Evolutionary conservation across 2,888 invertebrate species (phyloP).

Genomic region (Buathra laborator): DNA sequence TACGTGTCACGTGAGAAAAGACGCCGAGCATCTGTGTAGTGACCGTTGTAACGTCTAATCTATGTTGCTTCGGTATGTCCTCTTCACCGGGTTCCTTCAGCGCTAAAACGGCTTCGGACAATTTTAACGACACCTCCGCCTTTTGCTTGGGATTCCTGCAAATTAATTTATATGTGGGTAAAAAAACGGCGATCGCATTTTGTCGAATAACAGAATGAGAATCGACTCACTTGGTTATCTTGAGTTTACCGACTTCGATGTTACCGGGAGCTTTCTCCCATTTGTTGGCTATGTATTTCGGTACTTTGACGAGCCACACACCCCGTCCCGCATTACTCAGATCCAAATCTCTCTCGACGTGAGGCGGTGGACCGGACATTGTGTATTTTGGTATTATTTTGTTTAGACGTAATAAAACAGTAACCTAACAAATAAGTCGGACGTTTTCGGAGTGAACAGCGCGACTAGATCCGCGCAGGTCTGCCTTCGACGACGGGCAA

Average conservation of each 20-base stretch:
- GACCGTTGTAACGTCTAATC: slow-evolving; percentile 95
- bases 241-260: slow-evolving; percentile 96
- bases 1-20: slow-evolving; percentile 94
- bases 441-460: neutral
- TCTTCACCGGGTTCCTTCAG: slow-evolving; percentile 92
- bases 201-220: no score
- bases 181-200: neutral
- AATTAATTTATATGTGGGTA: neutral
- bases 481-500: slow-evolving; percentile 1
- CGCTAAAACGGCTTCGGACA: slow-evolving; percentile 93
- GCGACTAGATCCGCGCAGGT: neutral
- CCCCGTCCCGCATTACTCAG: slow-evolving; percentile 95
- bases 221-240: slow-evolving; percentile 90
- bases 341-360: slow-evolving; percentile 93
- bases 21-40: slow-evolving; percentile 96
- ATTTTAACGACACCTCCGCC: slow-evolving; percentile 94
- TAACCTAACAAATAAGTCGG: neutral
- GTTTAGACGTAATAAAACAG: neutral
- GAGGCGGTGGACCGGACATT: slow-evolving; percentile 85
- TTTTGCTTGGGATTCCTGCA: slow-evolving; percentile 90
- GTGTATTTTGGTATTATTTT: slow-evolving; percentile 32
- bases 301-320: slow-evolving; percentile 98
- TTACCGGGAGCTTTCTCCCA: slow-evolving; percentile 97
- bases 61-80: slow-evolving; percentile 95
- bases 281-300: slow-evolving; percentile 97